Percentiles rank a stretch among this genome's conserved stretches.
Conservation (phyloP, 2,888 invertebrate species). For the Agrotis exclamationis region DNA sequence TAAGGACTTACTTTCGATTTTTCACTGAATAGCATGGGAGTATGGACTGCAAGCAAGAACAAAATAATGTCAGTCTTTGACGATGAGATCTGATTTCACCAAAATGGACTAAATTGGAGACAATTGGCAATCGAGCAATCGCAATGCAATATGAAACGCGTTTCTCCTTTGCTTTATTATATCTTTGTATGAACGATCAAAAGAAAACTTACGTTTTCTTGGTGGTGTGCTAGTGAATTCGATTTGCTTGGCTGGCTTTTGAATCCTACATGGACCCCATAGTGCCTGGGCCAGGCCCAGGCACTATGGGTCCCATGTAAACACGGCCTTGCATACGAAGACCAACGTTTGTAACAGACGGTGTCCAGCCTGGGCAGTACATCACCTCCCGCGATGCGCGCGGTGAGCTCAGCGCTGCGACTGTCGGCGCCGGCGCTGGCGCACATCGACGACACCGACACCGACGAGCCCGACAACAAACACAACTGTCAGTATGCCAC, state of each 20-base stretch:
- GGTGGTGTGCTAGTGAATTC: no score
- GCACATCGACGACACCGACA: constrained; percentile 92
- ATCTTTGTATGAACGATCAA: no score
- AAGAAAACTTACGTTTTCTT: no score
- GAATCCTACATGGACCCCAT: no score
- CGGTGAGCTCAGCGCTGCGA: constrained; percentile 65
- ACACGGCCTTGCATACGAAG: background rate
- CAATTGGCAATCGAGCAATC: background rate
- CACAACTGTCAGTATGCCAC: constrained; percentile 78
- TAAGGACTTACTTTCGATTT: constrained; percentile 6
- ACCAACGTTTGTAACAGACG: constrained; percentile 19
- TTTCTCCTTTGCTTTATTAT: no score
- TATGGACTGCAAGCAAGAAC: background rate
- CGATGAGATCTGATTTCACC: background rate
- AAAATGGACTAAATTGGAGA: background rate
- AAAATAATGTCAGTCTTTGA: background rate
- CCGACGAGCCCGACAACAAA: constrained; percentile 85
- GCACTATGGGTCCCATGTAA: no score
- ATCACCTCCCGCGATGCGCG: constrained; percentile 18
- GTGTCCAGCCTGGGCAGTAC: constrained; percentile 31
- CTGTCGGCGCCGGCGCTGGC: constrained; percentile 85
- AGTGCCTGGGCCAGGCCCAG: no score
- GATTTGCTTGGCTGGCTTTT: no score
- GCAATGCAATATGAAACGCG: no score
- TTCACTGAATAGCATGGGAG: background rate